These are phyloP conservation scores for Ariopsis seemanni DNA, from an alignment of 2,113 vertebrate species.

Conservation along the genomic window DNA sequence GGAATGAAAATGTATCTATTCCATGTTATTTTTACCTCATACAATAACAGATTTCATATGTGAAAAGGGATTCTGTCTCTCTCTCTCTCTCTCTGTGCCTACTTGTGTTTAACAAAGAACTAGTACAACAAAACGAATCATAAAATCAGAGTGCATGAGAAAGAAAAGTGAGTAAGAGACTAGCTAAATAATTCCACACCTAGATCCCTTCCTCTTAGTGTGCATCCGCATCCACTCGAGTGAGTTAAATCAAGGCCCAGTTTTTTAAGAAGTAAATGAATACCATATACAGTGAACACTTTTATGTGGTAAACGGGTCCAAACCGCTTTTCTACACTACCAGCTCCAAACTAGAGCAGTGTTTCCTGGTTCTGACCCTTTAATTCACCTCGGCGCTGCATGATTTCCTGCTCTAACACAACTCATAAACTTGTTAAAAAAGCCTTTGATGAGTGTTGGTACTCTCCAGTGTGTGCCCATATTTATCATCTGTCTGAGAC, in stretches of 20 bases:
- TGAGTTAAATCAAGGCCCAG: background rate
- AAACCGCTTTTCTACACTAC: background rate
- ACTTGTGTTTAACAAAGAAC: slow-evolving; percentile 45
- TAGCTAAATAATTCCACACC: slow-evolving; percentile 6
- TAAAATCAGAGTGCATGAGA: slow-evolving; percentile 57
- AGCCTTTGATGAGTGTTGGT: too few species aligned
- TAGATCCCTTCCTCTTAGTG: background rate
- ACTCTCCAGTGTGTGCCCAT: background rate
- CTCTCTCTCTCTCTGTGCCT: too few species aligned
- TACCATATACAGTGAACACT: background rate
- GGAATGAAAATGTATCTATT: too few species aligned
- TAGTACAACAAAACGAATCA: slow-evolving; percentile 76
- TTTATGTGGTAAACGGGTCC: background rate
- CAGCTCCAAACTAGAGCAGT: background rate
- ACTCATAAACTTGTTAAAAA: background rate
- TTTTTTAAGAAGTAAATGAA: slow-evolving; percentile 15
- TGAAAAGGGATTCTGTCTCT: too few species aligned
- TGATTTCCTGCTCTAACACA: background rate
- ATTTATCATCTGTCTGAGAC: background rate
- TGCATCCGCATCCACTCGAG: background rate
- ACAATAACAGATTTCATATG: too few species aligned
- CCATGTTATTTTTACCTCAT: too few species aligned
- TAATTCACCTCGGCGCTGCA: background rate
- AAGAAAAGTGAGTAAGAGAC: background rate
- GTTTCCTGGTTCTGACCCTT: background rate